These are phyloP conservation scores for Microctonus aethiopoides DNA, from an alignment of 2,888 invertebrate genomes.

Conservation along the genomic window DNA sequence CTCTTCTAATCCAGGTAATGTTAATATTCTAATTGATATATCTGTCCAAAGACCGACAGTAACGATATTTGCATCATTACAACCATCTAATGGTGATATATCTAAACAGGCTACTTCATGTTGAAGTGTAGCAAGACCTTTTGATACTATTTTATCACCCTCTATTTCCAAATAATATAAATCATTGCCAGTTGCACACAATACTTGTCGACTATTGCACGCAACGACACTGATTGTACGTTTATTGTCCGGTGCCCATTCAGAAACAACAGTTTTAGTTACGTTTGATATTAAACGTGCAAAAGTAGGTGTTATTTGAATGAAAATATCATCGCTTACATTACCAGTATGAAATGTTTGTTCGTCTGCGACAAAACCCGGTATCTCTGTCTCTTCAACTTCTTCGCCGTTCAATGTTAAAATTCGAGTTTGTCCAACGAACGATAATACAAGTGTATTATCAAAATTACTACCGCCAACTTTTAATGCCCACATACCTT, in stretches of 20 bases:
- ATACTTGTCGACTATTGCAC: conserved; percentile 80
- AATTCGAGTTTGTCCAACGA: conserved; percentile 96
- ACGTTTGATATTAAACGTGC: conserved; percentile 78
- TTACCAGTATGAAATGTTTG: conserved; percentile 97
- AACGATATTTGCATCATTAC: conserved; percentile 77
- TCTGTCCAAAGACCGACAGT: conserved; percentile 98
- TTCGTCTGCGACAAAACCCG: conserved; percentile 89
- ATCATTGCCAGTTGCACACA: conserved; percentile 89
- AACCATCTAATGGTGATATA: conserved; percentile 81
- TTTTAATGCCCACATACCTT: conserved; percentile 97
- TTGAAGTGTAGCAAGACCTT: conserved; percentile 79
- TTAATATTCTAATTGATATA: conserved; percentile 89
- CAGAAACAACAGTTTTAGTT: conserved; percentile 74
- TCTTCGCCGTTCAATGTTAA: conserved; percentile 93
- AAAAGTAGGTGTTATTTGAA: conserved; percentile 80
- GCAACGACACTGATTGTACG: conserved; percentile 89
- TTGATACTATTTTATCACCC: conserved; percentile 73
- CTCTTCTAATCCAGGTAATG: conserved; percentile 82
- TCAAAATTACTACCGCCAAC: conserved; percentile 77
- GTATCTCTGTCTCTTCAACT: conserved; percentile 95
- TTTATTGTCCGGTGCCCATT: conserved; percentile 79
- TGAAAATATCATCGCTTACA: conserved; percentile 83
- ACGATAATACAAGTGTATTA: conserved; percentile 92
- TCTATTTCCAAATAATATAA: conserved; percentile 84
- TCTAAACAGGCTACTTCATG: conserved; percentile 97